Evolutionary conservation across 2,797 vertebrate species (phyloP), one percentile per base, ranked within the genome.

Genomic region (Poecilia picta): DNA sequence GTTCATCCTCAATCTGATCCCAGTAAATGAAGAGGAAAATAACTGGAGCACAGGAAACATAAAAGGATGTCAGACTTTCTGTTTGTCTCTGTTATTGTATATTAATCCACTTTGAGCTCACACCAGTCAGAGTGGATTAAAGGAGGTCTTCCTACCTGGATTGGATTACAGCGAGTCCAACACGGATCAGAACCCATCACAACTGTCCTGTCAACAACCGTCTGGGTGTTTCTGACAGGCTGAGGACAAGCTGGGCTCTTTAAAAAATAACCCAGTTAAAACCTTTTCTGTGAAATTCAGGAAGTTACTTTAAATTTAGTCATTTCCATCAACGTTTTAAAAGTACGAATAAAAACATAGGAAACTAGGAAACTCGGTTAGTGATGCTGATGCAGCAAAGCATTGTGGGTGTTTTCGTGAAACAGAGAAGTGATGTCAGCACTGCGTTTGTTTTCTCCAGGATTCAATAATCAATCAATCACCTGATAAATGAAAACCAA

Each of bases 61-160:
- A 36, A 84, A 75, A 41, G 55, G 47, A 78, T 66, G 28, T 72
- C 72, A 28, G 66, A 66, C 72, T 71, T 51, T 68, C 2, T 78
- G n/a, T 83, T 45, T 59, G 51, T 75, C 74, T 8, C 73, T 2
- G 53, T 83, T 80, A 84, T 84, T 90, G 83, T 75, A 11, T 70
- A 79, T 36, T 92, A 93, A 95, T 94, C 92, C 86, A 91, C 87
- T 93, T 87, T 88, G 75, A 78, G 47, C 77, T 36, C 75, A 79
- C 57, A 43, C 79, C 53, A 68, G 81, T 20, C 43, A 51, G 57
- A 79, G 55, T 79, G 77, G 77, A 79, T 79, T 79, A 73, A 46
- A 72, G 70, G 8, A 81, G 86, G 87, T 74, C 78, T 77, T 72
- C 79, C 74, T 76, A 77, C 82, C 81, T 5, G 11, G 84, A 91